Evolutionary conservation across 2,113 vertebrate genomes (phyloP), one percentile per base, ranked within the genome.

Genomic region (Seriola aureovittata): DNA sequence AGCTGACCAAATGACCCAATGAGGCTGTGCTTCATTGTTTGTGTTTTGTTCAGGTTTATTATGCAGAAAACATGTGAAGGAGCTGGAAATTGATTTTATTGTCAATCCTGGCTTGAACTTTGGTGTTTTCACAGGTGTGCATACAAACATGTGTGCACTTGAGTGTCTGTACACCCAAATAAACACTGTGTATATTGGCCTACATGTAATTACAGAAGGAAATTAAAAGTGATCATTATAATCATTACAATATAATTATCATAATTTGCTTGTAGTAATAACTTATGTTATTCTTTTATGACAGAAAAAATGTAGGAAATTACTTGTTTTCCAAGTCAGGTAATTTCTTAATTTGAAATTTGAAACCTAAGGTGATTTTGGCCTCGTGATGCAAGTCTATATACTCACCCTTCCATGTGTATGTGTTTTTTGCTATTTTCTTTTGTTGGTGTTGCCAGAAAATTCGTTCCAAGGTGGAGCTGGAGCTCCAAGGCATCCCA

Each of bases 381-480:
- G 8, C 42, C 14, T 19, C 4, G 6, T 44, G 25, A 8, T 2
- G 2, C 0, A 14, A 19, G 38, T 7, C 19, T 21, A 8, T 46
- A 38, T 6, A 14, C 25, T 78, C 44, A 57, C 14, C 1, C 1
- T 29, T 50, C 5, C 60, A 19, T 71, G 10, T 68, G 16, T 58
- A 4, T 65, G 3, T 52, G 8, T 81, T 75, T 59, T 8, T 4
- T 9, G 4, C 50, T 9, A 64, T 75, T 75, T 50, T 60, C 6
- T 12, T 42, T 57, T 5, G 1, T 77, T 64, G 16, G 0, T 76
- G 40, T 65, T 52, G 10, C 17, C 82, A 99, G 98, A 98, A 96
- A 96, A 99, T 99, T 85, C 97, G 98, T 64, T 99, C 98, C 65
- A 98, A 97, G 91, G 96, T 99, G 55, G 98, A 99, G 87, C 92